These are phyloP conservation scores for Bombus vancouverensis DNA, from an alignment of 1,140 invertebrate genomes.

Conservation along the genomic window DNA sequence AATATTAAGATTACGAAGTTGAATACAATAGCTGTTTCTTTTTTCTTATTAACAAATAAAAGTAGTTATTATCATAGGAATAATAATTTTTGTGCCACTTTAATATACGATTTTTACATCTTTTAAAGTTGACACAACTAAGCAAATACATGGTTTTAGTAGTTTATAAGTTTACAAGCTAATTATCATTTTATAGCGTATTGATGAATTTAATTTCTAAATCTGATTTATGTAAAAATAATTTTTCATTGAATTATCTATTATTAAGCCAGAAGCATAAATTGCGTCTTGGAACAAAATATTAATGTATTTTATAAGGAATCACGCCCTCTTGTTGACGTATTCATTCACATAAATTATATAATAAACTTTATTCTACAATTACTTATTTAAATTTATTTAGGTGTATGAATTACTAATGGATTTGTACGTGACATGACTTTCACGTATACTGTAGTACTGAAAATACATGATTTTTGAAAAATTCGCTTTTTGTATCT, in stretches of 20 bases:
- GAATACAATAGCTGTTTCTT: conserved; percentile 23
- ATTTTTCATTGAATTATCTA: conserved; percentile 38
- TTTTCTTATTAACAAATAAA: conserved; percentile 12
- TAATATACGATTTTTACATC: conserved; percentile 40
- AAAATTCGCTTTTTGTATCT: background rate
- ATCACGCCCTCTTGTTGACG: conserved; percentile 19
- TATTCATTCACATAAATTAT: conserved; percentile 42
- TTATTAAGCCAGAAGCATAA: conserved; percentile 49
- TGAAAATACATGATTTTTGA: conserved; percentile 61
- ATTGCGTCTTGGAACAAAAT: conserved; percentile 29
- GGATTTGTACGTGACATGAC: conserved; percentile 45
- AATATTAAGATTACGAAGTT: conserved; percentile 22
- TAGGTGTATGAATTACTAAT: conserved; percentile 46
- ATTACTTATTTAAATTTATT: conserved; percentile 43
- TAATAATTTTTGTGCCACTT: conserved; percentile 44
- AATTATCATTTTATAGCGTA: conserved; percentile 29
- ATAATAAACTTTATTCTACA: conserved; percentile 36
- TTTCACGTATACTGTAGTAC: conserved; percentile 53
- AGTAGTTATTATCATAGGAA: conserved; percentile 30
- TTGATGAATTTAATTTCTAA: conserved; percentile 31
- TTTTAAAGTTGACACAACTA: conserved; percentile 30
- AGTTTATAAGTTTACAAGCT: conserved; percentile 46
- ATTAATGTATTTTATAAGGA: conserved; percentile 12
- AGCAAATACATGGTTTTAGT: conserved; percentile 13
- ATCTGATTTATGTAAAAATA: conserved; percentile 65